Evolutionary conservation across 2,888 invertebrate genomes (phyloP).

Genomic region (Mesodorylaimus sp.): DNA sequence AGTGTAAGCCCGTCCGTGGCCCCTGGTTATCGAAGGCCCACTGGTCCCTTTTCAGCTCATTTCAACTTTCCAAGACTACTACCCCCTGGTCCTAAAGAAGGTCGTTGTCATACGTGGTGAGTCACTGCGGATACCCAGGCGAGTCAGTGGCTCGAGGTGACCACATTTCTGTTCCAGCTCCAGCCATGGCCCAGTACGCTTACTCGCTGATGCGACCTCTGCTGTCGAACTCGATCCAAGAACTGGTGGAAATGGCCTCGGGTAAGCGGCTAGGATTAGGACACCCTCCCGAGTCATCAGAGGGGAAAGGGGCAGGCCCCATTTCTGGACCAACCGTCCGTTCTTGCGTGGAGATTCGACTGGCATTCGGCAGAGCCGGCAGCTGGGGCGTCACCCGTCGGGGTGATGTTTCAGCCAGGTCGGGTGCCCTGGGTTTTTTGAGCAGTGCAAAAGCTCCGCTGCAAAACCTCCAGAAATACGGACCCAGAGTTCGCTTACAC

Average conservation of each 20-base stretch:
- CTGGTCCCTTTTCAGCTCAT: conserved; percentile 15
- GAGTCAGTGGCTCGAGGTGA: too few relatives aligned
- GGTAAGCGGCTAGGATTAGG: neutral
- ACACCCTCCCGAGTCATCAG: neutral
- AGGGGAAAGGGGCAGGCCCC: too few relatives aligned
- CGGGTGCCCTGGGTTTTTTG: too few relatives aligned
- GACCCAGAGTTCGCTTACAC: too few relatives aligned
- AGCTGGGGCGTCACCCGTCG: too few relatives aligned
- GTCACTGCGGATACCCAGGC: conserved; percentile 11
- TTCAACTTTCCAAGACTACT: conserved; percentile 27
- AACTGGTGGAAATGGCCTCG: conserved; percentile 26
- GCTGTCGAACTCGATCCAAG: conserved; percentile 21
- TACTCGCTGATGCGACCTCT: conserved; percentile 26
- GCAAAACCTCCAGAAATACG: too few relatives aligned
- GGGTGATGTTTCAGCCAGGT: too few relatives aligned
- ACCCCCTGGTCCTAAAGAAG: conserved; percentile 25
- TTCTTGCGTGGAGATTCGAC: too few relatives aligned
- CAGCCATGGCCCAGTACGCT: conserved; percentile 26
- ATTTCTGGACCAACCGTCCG: too few relatives aligned
- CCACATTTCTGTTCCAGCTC: conserved; percentile 17
- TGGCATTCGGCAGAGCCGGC: too few relatives aligned
- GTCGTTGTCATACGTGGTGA: conserved; percentile 21
- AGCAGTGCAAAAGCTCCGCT: too few relatives aligned
- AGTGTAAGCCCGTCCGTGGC: conserved; percentile 13
- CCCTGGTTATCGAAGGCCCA: neutral